Evolutionary conservation across 2,888 invertebrate species (phyloP), one percentile per base, ranked within the genome.

Genomic region (Euphydryas editha): DNA sequence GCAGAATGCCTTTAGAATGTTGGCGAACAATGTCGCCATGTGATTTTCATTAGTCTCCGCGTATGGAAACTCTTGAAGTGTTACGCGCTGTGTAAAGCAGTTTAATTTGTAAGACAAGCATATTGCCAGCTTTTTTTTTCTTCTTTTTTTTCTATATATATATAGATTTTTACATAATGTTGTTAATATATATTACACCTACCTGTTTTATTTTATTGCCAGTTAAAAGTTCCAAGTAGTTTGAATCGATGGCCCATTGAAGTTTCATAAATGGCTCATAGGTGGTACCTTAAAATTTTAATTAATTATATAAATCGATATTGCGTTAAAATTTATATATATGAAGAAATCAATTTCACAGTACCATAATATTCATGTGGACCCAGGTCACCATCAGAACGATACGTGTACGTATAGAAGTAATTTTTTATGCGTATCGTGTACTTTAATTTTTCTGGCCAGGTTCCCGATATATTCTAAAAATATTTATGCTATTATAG

Each of bases 241-340:
- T 89, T 0, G 88, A 88, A 77, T 95, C 95, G 44, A 95, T 82
- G 0, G 94, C 92, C 84, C 93, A 88, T 79, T 95, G 95, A 0
- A 95, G 74, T 0, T 87, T 83, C 73, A 95, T 83, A 75, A 95
- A 95, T 0, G 83, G 78, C 2, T 83, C 78, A 72, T 91, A 90
- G 0, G 78, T 70, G 0, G 59, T 15, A 39, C 82, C 91, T 92
- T 68, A 75, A 54, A 36, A 30, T 30, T 30, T 7, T 7, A 30
- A 30, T 30, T 2, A 30, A 30, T 30, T 30, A 30, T n/a, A n/a
- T n/a, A n/a, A n/a, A n/a, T n/a, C n/a, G n/a, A n/a, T n/a, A n/a
- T n/a, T n/a, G n/a, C n/a, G n/a, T n/a, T n/a, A n/a, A n/a, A n/a
- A n/a, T n/a, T n/a, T n/a, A n/a, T n/a, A n/a, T n/a, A n/a, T n/a